Evolutionary conservation across 2,113 vertebrate genomes (phyloP).

Genomic region (Piprites chloris): DNA sequence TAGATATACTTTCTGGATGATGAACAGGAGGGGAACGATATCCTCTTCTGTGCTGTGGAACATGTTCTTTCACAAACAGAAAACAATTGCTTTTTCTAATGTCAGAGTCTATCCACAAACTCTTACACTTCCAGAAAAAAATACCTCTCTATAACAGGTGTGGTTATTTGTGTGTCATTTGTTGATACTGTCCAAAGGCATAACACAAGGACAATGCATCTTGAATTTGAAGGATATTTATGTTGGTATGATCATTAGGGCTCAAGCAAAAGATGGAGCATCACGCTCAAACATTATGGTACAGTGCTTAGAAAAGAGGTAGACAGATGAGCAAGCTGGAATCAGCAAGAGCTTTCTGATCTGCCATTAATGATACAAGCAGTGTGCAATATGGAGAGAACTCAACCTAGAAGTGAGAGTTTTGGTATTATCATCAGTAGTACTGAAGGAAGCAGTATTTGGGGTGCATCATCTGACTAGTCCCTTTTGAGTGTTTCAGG

Average conservation of each 20-base stretch:
- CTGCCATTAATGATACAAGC: not conserved
- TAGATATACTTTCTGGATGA: not conserved
- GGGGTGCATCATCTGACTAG: not conserved
- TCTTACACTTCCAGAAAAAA: not conserved
- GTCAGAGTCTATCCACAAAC: not conserved
- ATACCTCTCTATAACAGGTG: not conserved
- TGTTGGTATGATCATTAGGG: not conserved
- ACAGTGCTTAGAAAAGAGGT: not conserved
- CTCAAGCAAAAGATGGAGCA: not conserved
- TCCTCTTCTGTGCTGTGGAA: not conserved
- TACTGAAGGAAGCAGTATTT: not conserved
- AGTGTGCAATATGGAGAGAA: not conserved
- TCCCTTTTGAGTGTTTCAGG: not conserved
- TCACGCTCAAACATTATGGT: not conserved
- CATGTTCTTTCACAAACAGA: not conserved
- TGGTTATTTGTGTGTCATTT: not conserved
- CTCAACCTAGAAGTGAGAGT: not conserved
- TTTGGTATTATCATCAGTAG: not conserved
- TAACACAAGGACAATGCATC: not conserved
- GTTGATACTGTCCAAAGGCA: not conserved
- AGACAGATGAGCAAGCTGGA: not conserved
- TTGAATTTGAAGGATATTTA: not conserved
- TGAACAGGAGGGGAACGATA: not conserved
- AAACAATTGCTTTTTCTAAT: not conserved
- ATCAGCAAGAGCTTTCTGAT: not conserved